A percentile compares a stretch with the other conserved stretches of the same genome.
Evolutionary conservation across 2,113 vertebrate species (phyloP).

Genomic region (Grantiella picta): DNA sequence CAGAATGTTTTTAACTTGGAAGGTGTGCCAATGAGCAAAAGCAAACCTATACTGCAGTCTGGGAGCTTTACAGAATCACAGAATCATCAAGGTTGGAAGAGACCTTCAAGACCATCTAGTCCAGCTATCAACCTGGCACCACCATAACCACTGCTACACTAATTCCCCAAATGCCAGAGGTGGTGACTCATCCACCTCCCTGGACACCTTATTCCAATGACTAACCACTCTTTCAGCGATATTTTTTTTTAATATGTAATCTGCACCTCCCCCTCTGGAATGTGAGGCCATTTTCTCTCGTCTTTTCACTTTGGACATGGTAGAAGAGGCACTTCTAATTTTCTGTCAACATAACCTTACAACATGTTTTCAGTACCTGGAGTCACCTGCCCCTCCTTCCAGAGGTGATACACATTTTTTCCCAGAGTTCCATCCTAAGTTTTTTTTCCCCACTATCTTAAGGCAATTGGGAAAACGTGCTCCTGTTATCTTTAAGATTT

Average conservation of each 20-base stretch:
- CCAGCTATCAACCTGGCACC: background rate
- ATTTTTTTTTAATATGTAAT: background rate
- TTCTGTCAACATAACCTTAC: background rate
- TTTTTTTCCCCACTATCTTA: background rate
- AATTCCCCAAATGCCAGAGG: background rate
- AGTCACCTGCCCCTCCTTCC: background rate
- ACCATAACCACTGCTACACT: background rate
- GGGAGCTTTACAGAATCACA: background rate
- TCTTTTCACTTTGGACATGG: background rate
- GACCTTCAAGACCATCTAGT: background rate
- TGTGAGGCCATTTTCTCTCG: background rate
- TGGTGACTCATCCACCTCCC: background rate
- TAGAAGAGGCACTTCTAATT: background rate
- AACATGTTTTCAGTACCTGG: background rate
- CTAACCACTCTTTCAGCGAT: background rate
- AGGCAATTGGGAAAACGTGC: background rate
- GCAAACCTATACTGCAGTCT: background rate
- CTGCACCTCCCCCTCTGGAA: accelerated
- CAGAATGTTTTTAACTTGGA: background rate
- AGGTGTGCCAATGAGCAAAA: background rate
- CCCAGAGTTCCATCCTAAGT: background rate
- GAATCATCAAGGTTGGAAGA: background rate
- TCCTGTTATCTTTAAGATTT: background rate
- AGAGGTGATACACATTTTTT: background rate
- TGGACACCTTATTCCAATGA: background rate